A percentile compares a stretch with the other conserved stretches of the same genome.
These are phyloP conservation scores for Tenrec ecaudatus DNA, from an alignment of 2,113 vertebrate genomes.

Conservation along the genomic window DNA sequence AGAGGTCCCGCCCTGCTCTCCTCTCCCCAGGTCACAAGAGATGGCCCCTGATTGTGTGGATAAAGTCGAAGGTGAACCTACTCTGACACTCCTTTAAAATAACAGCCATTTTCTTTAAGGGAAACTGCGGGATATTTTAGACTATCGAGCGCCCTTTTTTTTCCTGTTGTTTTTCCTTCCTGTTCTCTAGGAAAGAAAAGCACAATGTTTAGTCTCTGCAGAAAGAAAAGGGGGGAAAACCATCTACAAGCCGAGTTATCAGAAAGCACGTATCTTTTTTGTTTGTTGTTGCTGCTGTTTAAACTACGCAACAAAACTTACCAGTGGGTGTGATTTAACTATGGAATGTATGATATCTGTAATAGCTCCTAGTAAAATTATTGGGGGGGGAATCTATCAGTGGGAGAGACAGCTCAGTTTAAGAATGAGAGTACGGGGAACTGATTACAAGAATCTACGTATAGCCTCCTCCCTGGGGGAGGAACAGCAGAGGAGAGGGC, in stretches of 20 bases:
- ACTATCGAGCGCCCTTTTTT: slow-evolving; percentile 12
- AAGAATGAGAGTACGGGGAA: background rate
- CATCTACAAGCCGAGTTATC: background rate
- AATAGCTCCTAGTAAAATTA: too few species aligned
- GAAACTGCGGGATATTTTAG: slow-evolving; percentile 31
- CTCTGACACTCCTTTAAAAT: background rate
- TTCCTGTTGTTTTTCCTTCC: background rate
- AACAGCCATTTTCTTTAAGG: slow-evolving; percentile 6
- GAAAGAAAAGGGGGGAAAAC: background rate
- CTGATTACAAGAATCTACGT: too few species aligned
- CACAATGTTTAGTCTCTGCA: background rate
- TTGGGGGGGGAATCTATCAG: background rate
- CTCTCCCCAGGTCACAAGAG: too few species aligned
- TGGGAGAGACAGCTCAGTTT: background rate
- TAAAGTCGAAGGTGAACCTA: background rate
- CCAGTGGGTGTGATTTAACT: too few species aligned
- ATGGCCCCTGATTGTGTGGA: too few species aligned
- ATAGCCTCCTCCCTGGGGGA: too few species aligned
- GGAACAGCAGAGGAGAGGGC: too few species aligned
- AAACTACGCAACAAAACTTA: slow-evolving; percentile 2
- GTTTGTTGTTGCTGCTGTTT: background rate
- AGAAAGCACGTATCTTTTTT: slow-evolving; percentile 28
- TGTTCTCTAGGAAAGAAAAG: background rate
- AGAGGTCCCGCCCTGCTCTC: too few species aligned
- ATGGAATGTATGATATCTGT: too few species aligned